phyloP scores from a whole-genome alignment of 2,797 vertebrate species.

The Novumbra hubbsi region DNA sequence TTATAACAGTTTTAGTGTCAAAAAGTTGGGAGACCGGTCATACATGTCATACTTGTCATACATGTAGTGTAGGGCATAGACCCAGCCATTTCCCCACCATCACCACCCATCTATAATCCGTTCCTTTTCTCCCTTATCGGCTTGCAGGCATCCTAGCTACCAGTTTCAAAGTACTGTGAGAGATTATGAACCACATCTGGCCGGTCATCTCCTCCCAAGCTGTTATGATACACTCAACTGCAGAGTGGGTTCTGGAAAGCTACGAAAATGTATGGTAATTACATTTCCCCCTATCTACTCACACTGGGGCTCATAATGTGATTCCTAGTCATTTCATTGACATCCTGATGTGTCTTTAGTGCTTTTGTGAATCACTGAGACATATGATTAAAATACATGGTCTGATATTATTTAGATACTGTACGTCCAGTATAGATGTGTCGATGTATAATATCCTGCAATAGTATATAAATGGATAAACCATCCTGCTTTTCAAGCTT shows the following conservation, averaged over 20 bases:
- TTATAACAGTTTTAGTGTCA: too few species aligned
- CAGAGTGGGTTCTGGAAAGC: slow-evolving; percentile 40
- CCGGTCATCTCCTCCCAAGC: slow-evolving; percentile 67
- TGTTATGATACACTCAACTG: slow-evolving; percentile 57
- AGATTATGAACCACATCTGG: slow-evolving; percentile 72
- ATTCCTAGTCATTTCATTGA: slow-evolving; percentile 60
- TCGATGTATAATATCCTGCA: too few species aligned
- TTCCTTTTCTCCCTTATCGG: slow-evolving; percentile 62
- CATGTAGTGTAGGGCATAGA: too few species aligned
- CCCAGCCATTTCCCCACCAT: slow-evolving; percentile 43
- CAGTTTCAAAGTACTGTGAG: slow-evolving; percentile 55
- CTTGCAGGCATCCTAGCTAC: slow-evolving; percentile 49
- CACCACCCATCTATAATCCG: slow-evolving; percentile 63
- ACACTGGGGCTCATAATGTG: slow-evolving; percentile 36
- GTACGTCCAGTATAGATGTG: too few species aligned
- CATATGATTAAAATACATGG: too few species aligned
- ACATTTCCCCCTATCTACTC: slow-evolving; percentile 48
- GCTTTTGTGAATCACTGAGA: too few species aligned
- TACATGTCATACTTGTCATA: too few species aligned
- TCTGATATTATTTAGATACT: too few species aligned
- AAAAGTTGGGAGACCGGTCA: too few species aligned
- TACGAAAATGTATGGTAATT: slow-evolving; percentile 39
- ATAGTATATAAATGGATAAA: too few species aligned
- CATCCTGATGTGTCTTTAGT: slow-evolving; percentile 33
- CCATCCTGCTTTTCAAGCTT: too few species aligned